Conservation (phyloP, 2,888 invertebrate genomes). For the Neuroscelio doddi region DNA sequence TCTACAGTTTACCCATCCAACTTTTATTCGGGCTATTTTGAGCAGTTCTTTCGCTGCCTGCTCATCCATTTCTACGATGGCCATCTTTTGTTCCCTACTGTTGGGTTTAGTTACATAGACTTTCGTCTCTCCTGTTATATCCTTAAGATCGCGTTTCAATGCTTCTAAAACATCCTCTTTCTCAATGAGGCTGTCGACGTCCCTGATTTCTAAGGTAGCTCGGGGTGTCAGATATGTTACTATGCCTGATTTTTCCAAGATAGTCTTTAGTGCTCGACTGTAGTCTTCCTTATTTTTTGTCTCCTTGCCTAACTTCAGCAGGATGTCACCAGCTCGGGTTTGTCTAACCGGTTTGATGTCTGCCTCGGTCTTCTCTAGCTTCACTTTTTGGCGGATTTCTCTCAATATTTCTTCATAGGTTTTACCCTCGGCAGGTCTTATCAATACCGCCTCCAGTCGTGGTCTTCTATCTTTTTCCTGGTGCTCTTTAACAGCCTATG, state of each 20-base stretch:
- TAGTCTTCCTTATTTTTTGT: slow-evolving; percentile 3
- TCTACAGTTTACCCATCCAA: slow-evolving; percentile 17
- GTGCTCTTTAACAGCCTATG: too few species aligned
- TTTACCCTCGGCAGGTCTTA: too few species aligned
- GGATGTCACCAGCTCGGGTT: slow-evolving; percentile 20
- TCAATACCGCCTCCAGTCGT: slow-evolving; percentile 10
- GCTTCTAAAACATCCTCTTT: slow-evolving; percentile 10
- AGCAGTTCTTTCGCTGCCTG: slow-evolving; percentile 3
- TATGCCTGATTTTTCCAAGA: not conserved
- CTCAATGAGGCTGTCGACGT: slow-evolving; percentile 1
- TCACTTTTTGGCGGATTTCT: slow-evolving; percentile 12
- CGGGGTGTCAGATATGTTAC: not conserved
- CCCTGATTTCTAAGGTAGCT: slow-evolving; percentile 8
- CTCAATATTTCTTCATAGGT: slow-evolving; percentile 25
- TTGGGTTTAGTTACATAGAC: slow-evolving; percentile 9
- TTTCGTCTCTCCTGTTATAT: not conserved
- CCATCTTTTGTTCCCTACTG: slow-evolving; percentile 9
- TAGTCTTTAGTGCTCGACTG: not conserved
- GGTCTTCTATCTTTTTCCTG: too few species aligned
- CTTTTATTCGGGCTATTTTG: not conserved
- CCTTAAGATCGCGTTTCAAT: not conserved
- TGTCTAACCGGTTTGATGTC: slow-evolving; percentile 20
- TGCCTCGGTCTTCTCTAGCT: slow-evolving; percentile 10
- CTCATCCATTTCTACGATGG: slow-evolving; percentile 11
- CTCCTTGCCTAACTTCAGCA: slow-evolving; percentile 21